phyloP scores from a whole-genome alignment of 2,113 vertebrate genomes.

The Rattus rattus region DNA sequence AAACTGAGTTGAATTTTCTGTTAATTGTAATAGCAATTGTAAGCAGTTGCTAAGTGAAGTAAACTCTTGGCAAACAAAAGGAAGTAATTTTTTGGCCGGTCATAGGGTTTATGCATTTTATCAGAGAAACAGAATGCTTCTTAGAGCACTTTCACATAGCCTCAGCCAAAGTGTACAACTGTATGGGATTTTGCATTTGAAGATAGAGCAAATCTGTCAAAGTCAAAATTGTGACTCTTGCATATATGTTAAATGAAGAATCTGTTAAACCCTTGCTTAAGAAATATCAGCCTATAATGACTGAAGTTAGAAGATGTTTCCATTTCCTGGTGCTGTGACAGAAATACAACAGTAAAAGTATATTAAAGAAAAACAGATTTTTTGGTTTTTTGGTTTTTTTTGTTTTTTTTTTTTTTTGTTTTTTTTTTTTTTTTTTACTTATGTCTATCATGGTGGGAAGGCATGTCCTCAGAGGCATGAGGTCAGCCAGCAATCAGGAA shows the following conservation, averaged over 20 bases:
- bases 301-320: background rate
- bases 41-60: constrained; percentile 31
- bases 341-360: background rate
- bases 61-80: constrained; percentile 42
- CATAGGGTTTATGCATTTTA: constrained; percentile 4
- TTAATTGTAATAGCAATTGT: constrained; percentile 50
- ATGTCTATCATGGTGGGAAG: background rate
- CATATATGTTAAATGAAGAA: background rate
- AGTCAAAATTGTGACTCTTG: background rate
- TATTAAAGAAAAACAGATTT: no score
- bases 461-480: background rate
- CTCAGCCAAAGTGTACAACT: background rate
- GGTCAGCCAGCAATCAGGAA: background rate
- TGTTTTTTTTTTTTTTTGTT: no score
- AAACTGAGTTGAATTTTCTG: constrained; percentile 45
- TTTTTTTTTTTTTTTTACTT: background rate
- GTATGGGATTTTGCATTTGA: background rate
- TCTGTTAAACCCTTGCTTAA: background rate
- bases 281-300: constrained; percentile 20
- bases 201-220: background rate
- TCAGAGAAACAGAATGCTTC: constrained; percentile 47
- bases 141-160: constrained; percentile 20
- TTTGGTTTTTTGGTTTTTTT: no score
- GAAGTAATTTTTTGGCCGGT: constrained; percentile 43
- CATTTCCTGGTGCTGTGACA: background rate